Evolutionary conservation across 2,113 vertebrate genomes (phyloP).

Genomic region (Oryzias celebensis): DNA sequence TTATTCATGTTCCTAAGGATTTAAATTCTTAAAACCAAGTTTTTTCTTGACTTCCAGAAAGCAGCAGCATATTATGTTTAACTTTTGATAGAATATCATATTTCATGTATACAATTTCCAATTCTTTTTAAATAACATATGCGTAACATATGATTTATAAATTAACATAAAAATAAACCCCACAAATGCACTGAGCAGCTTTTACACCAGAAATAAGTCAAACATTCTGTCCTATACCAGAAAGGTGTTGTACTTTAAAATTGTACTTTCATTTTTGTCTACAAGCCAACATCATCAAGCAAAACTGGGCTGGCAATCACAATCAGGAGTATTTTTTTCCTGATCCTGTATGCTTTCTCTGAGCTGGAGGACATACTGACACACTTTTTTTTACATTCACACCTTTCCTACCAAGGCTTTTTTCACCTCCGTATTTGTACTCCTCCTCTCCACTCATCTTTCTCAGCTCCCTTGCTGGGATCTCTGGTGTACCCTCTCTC

Average conservation of each 20-base stretch:
- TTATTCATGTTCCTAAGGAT: background rate
- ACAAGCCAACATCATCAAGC: constrained; percentile 41
- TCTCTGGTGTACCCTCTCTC: constrained; percentile 8
- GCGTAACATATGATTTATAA: too few species aligned
- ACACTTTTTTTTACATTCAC: constrained; percentile 39
- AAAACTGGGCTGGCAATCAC: constrained; percentile 48
- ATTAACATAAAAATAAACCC: too few species aligned
- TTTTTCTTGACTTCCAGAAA: too few species aligned
- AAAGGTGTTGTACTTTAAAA: constrained; percentile 7
- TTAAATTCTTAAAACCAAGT: too few species aligned
- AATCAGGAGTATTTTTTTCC: constrained; percentile 33
- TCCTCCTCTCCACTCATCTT: constrained; percentile 13
- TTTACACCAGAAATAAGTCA: too few species aligned
- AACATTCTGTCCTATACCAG: too few species aligned
- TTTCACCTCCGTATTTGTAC: constrained; percentile 19
- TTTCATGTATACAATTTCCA: too few species aligned
- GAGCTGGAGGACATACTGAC: constrained; percentile 36
- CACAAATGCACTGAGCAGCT: too few species aligned
- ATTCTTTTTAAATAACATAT: too few species aligned
- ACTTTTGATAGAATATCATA: too few species aligned
- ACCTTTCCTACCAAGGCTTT: constrained; percentile 22
- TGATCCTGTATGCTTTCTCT: constrained; percentile 42
- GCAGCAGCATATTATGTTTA: too few species aligned
- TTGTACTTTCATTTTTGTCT: constrained; percentile 14
- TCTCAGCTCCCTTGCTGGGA: background rate